Conservation (phyloP, 2,797 vertebrate genomes). For the Lophotriccus pileatus region DNA sequence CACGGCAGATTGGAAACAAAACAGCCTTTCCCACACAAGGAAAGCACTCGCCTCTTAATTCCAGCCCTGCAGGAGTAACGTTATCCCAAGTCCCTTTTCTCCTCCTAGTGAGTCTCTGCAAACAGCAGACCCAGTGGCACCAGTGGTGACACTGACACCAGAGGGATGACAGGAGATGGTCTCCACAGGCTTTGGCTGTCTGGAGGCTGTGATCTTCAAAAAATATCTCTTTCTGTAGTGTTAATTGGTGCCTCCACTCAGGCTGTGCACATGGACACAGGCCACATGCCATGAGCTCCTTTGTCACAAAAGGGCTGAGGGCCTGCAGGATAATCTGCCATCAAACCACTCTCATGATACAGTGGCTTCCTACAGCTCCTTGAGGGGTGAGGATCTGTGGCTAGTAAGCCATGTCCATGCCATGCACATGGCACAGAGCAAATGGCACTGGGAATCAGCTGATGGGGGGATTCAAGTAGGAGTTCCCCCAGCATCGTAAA, state of each 20-base stretch:
- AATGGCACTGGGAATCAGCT: background rate
- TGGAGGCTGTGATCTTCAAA: background rate
- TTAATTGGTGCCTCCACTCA: background rate
- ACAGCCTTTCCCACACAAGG: background rate
- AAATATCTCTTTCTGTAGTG: background rate
- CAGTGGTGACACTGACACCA: background rate
- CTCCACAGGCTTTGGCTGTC: background rate
- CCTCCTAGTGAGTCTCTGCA: background rate
- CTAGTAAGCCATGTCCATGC: accelerated
- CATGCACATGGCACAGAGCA: background rate
- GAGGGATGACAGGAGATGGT: background rate
- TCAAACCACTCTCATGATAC: accelerated
- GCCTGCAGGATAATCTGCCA: background rate
- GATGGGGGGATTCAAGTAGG: background rate
- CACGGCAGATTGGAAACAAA: background rate
- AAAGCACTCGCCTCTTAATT: background rate
- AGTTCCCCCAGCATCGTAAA: background rate
- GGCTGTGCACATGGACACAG: accelerated
- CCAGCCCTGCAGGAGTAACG: background rate
- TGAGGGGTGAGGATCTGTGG: accelerated
- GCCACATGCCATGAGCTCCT: accelerated
- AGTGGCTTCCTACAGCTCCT: background rate
- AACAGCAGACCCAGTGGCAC: background rate
- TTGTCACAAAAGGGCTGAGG: background rate
- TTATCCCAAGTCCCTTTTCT: background rate